A percentile compares a stretch with the other conserved stretches of the same genome.
These are phyloP conservation scores for Lindbergichthys nudifrons DNA, from an alignment of 2,797 vertebrate species.

Conservation along the genomic window DNA sequence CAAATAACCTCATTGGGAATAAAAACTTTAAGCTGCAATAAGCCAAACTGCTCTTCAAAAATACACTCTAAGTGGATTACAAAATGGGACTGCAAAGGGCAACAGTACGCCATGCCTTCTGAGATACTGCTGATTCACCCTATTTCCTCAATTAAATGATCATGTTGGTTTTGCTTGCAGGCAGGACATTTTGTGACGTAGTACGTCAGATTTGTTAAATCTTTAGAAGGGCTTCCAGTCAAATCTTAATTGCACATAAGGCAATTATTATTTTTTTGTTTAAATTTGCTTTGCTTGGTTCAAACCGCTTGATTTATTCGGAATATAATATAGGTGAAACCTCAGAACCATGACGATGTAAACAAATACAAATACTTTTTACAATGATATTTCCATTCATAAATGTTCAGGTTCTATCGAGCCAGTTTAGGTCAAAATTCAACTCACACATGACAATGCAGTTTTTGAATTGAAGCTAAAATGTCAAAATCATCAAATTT, in stretches of 20 bases:
- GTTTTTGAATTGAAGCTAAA: conserved; percentile 18
- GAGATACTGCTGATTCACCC: conserved; percentile 12
- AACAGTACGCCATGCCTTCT: conserved; percentile 2
- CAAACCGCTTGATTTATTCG: background rate
- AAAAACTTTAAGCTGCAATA: conserved; percentile 15
- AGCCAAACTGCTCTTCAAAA: conserved; percentile 5
- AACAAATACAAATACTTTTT: too few relatives aligned
- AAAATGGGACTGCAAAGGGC: conserved; percentile 13
- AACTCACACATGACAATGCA: background rate
- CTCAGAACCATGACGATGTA: background rate
- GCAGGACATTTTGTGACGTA: conserved; percentile 23
- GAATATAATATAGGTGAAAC: background rate
- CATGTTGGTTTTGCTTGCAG: conserved; percentile 11
- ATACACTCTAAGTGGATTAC: conserved; percentile 19
- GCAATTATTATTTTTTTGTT: conserved; percentile 4
- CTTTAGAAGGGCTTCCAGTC: background rate
- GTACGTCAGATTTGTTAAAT: conserved; percentile 10
- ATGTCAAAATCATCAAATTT: conserved; percentile 14
- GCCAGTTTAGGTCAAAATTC: background rate
- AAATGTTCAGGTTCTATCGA: background rate
- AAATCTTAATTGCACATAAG: background rate
- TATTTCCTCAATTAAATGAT: conserved; percentile 19
- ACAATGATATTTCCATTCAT: background rate
- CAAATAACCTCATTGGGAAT: conserved; percentile 8
- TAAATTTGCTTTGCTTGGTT: conserved; percentile 1